phyloP scores from a whole-genome alignment of 2,888 invertebrate genomes.

The Tortrix viridana region DNA sequence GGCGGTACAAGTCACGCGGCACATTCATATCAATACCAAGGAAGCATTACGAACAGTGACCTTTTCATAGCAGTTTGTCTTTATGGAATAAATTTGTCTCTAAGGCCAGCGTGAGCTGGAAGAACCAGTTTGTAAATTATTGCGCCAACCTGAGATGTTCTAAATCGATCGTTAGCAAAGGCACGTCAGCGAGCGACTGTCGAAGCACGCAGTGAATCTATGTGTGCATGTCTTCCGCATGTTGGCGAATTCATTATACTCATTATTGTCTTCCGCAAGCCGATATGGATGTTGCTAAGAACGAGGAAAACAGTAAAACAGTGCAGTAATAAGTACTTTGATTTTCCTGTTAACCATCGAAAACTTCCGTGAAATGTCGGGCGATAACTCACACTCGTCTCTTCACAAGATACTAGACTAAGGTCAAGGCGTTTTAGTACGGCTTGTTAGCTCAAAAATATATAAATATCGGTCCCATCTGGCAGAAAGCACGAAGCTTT shows the following conservation, averaged over 20 bases:
- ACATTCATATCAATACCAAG: slow-evolving; percentile 46
- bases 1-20: slow-evolving; percentile 26
- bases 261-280: slow-evolving; percentile 55
- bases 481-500: no score
- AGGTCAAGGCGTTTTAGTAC: no score
- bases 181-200: slow-evolving; percentile 42
- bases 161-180: slow-evolving; percentile 51
- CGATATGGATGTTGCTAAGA: slow-evolving; percentile 45
- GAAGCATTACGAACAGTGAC: slow-evolving; percentile 58
- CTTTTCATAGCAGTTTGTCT: slow-evolving; percentile 52
- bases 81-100: slow-evolving; percentile 64
- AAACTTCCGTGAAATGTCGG: slow-evolving; percentile 13
- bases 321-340: slow-evolving; percentile 4
- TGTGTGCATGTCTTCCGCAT: slow-evolving; percentile 63
- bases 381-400: no score
- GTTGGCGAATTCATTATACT: slow-evolving; percentile 53
- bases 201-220: slow-evolving; percentile 52
- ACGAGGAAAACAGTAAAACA: slow-evolving; percentile 40
- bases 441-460: no score
- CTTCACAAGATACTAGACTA: no score
- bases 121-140: slow-evolving; percentile 47
- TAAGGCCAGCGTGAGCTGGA: slow-evolving; percentile 63
- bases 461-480: no score
- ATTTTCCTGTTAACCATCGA: slow-evolving; percentile 9
- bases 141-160: slow-evolving; percentile 50